Base-by-base conservation (phyloP, 1,140 invertebrate species). In the Mamestra configurata region DNA sequence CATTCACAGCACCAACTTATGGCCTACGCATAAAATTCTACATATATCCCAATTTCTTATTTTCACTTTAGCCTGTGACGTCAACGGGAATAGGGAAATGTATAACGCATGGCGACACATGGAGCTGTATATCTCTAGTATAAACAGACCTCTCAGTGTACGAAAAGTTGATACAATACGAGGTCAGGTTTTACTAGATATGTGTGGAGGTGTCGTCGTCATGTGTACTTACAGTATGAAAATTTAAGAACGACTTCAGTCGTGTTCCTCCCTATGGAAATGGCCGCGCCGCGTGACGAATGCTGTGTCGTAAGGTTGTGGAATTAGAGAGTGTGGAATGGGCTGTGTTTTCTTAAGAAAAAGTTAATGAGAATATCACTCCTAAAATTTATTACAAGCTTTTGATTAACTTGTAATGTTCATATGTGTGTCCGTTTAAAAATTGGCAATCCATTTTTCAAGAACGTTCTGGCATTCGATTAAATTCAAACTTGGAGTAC, bases 161-260 rank as follows among this genome's bases (percentile, higher is more conserved):
- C 2, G 43, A 4, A n/a, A n/a, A 49, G 1, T 4, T 5, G 11
- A 43, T 43, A 3, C 10, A 43, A 10, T 11, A 6, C 8, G 40
- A 43, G 40, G 40, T 43, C 40, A 11, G 11, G 10, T 11, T 43
- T 11, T 43, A 11, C 40, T 43, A 10, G 40, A 43, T 13, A 37
- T 49, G 43, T 15, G 1, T 49, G 6, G 43, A 4, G 4, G 24
- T 27, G 24, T 43, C 11, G 43, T 15, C 43, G 43, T 49, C 15
- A 49, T n/a, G 43, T 49, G 4, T 49, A 49, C 43, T 49, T 49
- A 0, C 43, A 49, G 80, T 90, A 89, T 91, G 88, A 91, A 91
- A 90, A 91, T 91, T 90, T 91, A 90, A 91, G 89, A 85, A 88
- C 89, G 85, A 89, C 88, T 81, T 84, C 81, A 53, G 75, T 53